phyloP scores from a whole-genome alignment of 2,888 invertebrate genomes.

The Agrochola circellaris region DNA sequence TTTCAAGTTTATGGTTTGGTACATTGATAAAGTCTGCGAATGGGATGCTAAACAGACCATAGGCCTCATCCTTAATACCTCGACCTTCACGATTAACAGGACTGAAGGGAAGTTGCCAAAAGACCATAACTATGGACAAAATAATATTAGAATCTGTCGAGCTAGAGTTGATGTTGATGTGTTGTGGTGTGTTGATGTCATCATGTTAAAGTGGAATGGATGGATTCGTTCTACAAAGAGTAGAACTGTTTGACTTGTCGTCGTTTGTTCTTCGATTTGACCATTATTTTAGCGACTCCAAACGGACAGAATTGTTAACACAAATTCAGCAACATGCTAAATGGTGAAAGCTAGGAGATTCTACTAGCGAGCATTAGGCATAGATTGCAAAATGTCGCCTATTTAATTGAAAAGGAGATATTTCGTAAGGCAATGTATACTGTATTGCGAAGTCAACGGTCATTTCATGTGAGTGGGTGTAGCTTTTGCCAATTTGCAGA shows the following conservation, averaged over 20 bases:
- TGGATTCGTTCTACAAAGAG: background rate
- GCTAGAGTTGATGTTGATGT: background rate
- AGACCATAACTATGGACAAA: background rate
- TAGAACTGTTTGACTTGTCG: too few species aligned
- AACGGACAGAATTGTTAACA: background rate
- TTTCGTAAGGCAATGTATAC: slow-evolving; percentile 39
- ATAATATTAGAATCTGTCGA: background rate
- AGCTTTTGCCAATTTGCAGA: slow-evolving; percentile 26
- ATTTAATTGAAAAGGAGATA: slow-evolving; percentile 38
- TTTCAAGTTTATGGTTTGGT: slow-evolving; percentile 8
- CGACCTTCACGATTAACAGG: slow-evolving; percentile 27
- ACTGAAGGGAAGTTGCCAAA: background rate
- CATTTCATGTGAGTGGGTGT: slow-evolving; percentile 27
- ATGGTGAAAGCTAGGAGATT: slow-evolving; percentile 2
- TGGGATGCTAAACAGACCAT: slow-evolving; percentile 25
- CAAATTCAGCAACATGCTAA: background rate
- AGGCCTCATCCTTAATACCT: slow-evolving; percentile 13
- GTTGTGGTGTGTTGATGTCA: too few species aligned
- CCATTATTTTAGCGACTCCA: background rate
- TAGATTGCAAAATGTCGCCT: slow-evolving; percentile 29
- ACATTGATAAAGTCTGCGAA: slow-evolving; percentile 10
- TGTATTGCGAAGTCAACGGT: slow-evolving; percentile 26
- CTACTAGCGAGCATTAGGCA: background rate
- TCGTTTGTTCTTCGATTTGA: background rate
- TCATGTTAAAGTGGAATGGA: background rate